phyloP scores from a whole-genome alignment of 2,797 vertebrate genomes.

The Naso thynnoides region DNA sequence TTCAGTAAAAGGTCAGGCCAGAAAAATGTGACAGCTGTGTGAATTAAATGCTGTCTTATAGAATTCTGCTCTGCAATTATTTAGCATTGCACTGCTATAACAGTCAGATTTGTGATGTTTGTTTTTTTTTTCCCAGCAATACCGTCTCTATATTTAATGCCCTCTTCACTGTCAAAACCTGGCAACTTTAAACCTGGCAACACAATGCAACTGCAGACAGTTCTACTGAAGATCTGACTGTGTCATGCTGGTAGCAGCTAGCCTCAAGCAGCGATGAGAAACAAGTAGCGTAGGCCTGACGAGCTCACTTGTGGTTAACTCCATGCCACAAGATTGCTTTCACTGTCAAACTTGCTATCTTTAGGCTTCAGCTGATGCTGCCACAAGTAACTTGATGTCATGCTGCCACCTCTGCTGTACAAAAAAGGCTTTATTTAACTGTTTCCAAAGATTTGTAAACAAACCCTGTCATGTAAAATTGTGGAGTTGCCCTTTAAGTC shows the following conservation, averaged over 20 bases:
- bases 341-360: not conserved
- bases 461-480: conserved; percentile 6
- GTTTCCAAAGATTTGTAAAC: not conserved
- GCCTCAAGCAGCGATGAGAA: not conserved
- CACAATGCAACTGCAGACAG: not conserved
- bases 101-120: not conserved
- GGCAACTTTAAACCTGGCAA: not conserved
- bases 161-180: conserved; percentile 4
- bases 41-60: conserved; percentile 7
- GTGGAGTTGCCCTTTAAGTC: not conserved
- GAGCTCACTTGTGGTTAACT: not conserved
- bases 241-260: not conserved
- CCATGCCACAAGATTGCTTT: not conserved
- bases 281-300: not conserved
- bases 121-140: too few species aligned
- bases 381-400: not conserved
- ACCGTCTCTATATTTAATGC: conserved; percentile 8
- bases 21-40: not conserved
- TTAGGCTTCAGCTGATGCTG: not conserved
- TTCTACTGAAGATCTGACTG: not conserved
- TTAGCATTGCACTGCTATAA: not conserved
- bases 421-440: not conserved
- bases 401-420: not conserved
- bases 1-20: not conserved
- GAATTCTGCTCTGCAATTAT: not conserved